These are phyloP conservation scores for Apodemia zela DNA, from an alignment of 2,888 invertebrate genomes.

Conservation along the genomic window DNA sequence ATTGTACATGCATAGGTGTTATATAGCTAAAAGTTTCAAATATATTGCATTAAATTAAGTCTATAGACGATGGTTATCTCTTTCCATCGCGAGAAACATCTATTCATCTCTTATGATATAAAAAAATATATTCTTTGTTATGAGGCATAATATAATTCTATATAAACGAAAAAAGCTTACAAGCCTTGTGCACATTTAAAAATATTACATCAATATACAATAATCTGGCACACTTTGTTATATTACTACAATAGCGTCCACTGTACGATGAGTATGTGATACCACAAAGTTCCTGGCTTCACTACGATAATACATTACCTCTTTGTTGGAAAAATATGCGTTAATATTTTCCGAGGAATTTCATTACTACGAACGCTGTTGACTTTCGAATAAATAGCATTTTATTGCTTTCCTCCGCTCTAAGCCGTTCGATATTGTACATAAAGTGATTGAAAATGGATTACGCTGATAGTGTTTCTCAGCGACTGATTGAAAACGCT, in stretches of 20 bases:
- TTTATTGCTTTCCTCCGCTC: constrained; percentile 70
- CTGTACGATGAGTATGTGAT: constrained; percentile 9
- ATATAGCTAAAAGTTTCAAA: too few species aligned
- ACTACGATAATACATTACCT: constrained; percentile 59
- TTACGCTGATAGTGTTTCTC: constrained; percentile 10
- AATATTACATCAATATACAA: too few species aligned
- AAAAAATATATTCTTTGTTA: too few species aligned
- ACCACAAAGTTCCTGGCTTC: constrained; percentile 14
- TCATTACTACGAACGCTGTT: constrained; percentile 70
- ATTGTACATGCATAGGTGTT: too few species aligned
- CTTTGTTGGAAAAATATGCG: constrained; percentile 68
- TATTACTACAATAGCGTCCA: constrained; percentile 5
- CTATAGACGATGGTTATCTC: too few species aligned
- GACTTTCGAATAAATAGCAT: constrained; percentile 74
- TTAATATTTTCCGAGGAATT: constrained; percentile 74
- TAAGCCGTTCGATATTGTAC: constrained; percentile 35
- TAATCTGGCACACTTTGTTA: neutral
- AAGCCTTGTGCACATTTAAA: too few species aligned
- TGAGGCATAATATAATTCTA: too few species aligned
- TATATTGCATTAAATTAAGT: too few species aligned
- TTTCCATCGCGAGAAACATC: too few species aligned
- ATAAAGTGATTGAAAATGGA: constrained; percentile 17
- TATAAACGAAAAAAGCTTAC: too few species aligned
- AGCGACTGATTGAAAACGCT: too few species aligned
- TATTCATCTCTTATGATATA: too few species aligned